Evolutionary conservation across 2,888 invertebrate genomes (phyloP).

Genomic region (Hermaeophaga mercurialis): DNA sequence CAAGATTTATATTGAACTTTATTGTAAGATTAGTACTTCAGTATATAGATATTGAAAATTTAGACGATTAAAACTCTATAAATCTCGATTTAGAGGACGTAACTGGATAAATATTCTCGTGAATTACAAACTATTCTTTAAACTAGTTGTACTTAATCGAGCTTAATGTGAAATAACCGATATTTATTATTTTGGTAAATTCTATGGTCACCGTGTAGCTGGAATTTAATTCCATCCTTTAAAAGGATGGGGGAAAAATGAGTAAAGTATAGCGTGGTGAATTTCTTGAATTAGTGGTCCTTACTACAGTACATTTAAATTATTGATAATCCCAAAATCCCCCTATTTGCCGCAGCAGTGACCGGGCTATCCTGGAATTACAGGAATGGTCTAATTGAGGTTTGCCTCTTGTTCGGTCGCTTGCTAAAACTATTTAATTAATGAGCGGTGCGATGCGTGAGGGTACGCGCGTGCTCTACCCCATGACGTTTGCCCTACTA

Average conservation of each 20-base stretch:
- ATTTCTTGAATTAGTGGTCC: slow-evolving; percentile 16
- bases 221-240: no score
- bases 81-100: no score
- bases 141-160: no score
- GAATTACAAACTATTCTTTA: no score
- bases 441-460: slow-evolving; percentile 48
- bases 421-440: slow-evolving; percentile 47
- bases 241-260: background rate
- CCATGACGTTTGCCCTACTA: slow-evolving; percentile 36
- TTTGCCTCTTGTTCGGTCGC: slow-evolving; percentile 45
- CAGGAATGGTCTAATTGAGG: slow-evolving; percentile 51
- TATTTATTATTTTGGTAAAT: no score
- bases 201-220: no score
- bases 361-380: slow-evolving; percentile 47
- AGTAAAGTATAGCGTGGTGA: slow-evolving; percentile 6
- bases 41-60: no score
- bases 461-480: slow-evolving; percentile 38
- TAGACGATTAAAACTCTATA: no score
- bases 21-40: no score
- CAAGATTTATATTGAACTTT: no score
- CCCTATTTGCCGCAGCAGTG: slow-evolving; percentile 32
- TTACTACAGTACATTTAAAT: slow-evolving; percentile 22
- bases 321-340: slow-evolving; percentile 19
- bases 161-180: no score
- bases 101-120: no score